These are phyloP conservation scores for Portevinia maculata DNA, from an alignment of 2,888 invertebrate genomes.

Conservation along the genomic window DNA sequence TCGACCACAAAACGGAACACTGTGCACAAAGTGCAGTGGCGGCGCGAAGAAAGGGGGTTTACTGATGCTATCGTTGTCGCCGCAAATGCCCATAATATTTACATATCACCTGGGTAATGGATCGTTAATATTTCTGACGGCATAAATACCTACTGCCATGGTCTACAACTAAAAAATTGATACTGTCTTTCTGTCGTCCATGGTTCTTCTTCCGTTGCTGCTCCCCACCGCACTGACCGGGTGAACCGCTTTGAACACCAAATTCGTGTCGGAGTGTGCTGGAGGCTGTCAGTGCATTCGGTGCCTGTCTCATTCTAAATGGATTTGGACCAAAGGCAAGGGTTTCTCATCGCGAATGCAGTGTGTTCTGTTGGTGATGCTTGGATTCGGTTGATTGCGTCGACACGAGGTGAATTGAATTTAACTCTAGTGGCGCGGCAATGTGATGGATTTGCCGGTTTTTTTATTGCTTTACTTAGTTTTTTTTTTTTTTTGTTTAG, in stretches of 20 bases:
- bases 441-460: conserved; percentile 55
- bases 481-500: conserved; percentile 8
- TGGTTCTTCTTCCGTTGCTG: conserved; percentile 22
- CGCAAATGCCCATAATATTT: conserved; percentile 73
- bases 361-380: conserved; percentile 10
- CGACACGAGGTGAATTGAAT: conserved; percentile 64
- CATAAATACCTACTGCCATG: conserved; percentile 67
- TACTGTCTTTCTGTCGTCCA: conserved; percentile 36
- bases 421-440: conserved; percentile 43
- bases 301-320: conserved; percentile 51
- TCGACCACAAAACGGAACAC: conserved; percentile 44
- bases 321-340: conserved; percentile 59
- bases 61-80: conserved; percentile 66
- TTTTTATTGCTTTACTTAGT: too few species aligned
- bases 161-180: conserved; percentile 15
- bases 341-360: conserved; percentile 30
- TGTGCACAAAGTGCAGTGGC: conserved; percentile 12
- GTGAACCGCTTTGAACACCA: conserved; percentile 14
- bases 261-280: conserved; percentile 56
- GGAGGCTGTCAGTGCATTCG: conserved; percentile 48
- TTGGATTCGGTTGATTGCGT: conserved; percentile 68
- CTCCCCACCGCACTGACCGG: background rate
- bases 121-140: conserved; percentile 72
- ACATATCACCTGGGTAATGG: conserved; percentile 72
- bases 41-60: background rate